Evolutionary conservation across 2,888 invertebrate genomes (phyloP).

Genomic region (Apamea crenata): DNA sequence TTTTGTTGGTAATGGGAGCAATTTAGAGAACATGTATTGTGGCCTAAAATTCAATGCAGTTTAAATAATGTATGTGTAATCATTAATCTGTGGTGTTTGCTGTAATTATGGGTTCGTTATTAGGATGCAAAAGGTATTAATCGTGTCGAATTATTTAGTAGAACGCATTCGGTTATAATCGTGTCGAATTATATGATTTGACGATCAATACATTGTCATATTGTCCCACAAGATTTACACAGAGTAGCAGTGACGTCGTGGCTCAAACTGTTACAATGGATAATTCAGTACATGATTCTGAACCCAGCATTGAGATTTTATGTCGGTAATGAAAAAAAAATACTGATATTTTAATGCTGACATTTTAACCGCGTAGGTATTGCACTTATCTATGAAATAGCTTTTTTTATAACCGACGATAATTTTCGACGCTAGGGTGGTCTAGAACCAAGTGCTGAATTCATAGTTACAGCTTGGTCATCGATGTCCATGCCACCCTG

Average conservation of each 20-base stretch:
- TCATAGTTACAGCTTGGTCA: background rate
- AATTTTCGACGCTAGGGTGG: background rate
- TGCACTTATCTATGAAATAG: background rate
- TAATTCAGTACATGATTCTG: background rate
- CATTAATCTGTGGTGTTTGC: background rate
- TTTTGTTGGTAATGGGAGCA: background rate
- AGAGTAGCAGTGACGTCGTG: background rate
- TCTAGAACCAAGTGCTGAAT: background rate
- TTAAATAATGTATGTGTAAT: background rate
- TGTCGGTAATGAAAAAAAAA: background rate
- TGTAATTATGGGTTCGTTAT: conserved; percentile 1
- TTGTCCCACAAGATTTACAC: background rate
- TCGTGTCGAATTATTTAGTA: background rate
- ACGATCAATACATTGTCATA: background rate
- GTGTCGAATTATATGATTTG: background rate
- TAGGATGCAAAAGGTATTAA: background rate
- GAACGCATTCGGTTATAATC: background rate
- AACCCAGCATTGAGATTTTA: background rate
- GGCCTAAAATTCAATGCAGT: background rate
- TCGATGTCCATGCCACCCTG: background rate
- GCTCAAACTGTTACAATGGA: background rate
- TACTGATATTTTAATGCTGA: too few relatives aligned
- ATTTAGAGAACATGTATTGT: background rate
- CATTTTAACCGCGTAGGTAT: background rate
- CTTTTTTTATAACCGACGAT: background rate